Evolutionary conservation across 2,888 invertebrate species (phyloP), one percentile per base, ranked within the genome.

Genomic region (Agriopis aurantiaria): DNA sequence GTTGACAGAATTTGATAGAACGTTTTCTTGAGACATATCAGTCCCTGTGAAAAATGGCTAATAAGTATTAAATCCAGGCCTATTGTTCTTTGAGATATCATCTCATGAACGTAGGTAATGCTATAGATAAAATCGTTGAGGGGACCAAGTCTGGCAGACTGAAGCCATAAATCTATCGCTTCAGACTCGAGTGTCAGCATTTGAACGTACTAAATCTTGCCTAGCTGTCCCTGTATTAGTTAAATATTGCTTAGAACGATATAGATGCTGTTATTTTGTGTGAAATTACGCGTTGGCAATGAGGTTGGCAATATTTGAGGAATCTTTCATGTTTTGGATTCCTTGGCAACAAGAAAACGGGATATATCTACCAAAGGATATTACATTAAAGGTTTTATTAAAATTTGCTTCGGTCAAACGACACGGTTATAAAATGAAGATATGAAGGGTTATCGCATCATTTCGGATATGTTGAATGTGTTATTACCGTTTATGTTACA

Each of bases 141-240:
- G 75, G 78, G 78, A 77, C 72, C 77, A 78, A 76, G 83, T 83
- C 85, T 83, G 83, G 82, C 77, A 72, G 72, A 23, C 17, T 23
- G 17, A 78, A 77, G 76, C 78, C 80, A 88, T 88, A 88, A 91
- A 90, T 91, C 86, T 83, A 78, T 75, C 80, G 72, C 72, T 72
- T 71, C 75, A 72, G 76, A 77, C 77, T 82, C 72, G 73, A 83
- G 79, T 83, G 85, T 85, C 84, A 83, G 79, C 81, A 80, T 78
- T 81, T 78, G 74, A 80, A 82, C 78, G 80, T 80, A 83, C 78
- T 83, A 84, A 88, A 88, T 87, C 86, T 82, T 77, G 69, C 67
- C 71, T 72, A 83, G 81, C 78, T 77, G 78, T 80, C 81, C 75
- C 77, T 69, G 78, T 75, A 81, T 84, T 82, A 80, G 76, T 74